Evolutionary conservation across 2,113 vertebrate species (phyloP).

Genomic region (Plestiodon gilberti): DNA sequence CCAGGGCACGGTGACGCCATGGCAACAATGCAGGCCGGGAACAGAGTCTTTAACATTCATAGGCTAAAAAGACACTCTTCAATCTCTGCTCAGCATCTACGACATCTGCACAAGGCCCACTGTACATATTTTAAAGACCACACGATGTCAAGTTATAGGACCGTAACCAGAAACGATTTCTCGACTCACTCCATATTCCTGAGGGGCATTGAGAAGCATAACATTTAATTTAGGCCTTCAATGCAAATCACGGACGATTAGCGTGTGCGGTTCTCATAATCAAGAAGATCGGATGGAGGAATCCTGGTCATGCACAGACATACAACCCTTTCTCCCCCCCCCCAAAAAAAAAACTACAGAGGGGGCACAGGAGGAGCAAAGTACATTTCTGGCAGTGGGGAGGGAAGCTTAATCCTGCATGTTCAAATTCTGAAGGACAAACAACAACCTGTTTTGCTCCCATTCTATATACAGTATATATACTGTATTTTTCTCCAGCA

Average conservation of each 20-base stretch:
- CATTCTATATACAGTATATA: too few relatives aligned
- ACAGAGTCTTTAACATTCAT: neutral
- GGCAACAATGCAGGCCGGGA: neutral
- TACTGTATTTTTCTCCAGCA: too few relatives aligned
- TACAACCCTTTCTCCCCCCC: too few relatives aligned
- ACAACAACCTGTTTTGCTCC: too few relatives aligned
- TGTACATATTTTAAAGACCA: neutral
- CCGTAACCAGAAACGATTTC: neutral
- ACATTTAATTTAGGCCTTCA: neutral
- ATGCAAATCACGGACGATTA: neutral
- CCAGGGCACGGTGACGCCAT: neutral
- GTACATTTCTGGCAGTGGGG: too few relatives aligned
- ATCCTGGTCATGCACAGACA: neutral
- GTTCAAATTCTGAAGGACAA: too few relatives aligned
- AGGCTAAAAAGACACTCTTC: neutral
- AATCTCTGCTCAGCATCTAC: neutral
- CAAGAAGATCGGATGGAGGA: rapidly evolving
- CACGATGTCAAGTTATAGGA: neutral
- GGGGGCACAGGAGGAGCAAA: too few relatives aligned
- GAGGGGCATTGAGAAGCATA: neutral
- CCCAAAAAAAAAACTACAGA: too few relatives aligned
- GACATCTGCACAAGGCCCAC: neutral
- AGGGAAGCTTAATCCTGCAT: too few relatives aligned
- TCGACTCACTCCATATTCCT: neutral
- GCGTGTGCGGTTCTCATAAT: neutral